Conservation (phyloP, 2,113 vertebrate genomes). For the Mastomys natalensis region DNA sequence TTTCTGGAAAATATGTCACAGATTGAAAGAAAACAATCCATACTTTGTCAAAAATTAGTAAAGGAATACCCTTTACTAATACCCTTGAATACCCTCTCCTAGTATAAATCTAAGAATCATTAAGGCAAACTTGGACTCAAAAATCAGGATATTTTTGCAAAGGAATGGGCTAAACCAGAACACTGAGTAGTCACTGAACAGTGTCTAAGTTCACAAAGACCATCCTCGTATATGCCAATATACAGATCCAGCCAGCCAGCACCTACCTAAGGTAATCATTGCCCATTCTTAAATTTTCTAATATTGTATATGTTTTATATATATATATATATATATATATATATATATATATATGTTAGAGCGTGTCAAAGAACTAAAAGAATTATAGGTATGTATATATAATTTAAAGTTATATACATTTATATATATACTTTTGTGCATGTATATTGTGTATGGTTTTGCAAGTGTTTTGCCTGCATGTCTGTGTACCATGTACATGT, state of each 20-base stretch:
- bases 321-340: background rate
- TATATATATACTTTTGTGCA: background rate
- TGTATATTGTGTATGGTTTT: background rate
- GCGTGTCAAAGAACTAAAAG: background rate
- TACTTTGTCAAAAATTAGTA: background rate
- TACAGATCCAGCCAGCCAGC: background rate
- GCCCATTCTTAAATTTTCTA: background rate
- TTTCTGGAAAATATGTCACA: background rate
- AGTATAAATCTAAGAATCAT: background rate
- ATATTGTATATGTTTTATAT: no score
- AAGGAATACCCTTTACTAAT: background rate
- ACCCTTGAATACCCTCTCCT: background rate
- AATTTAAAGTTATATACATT: background rate
- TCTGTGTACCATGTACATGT: background rate
- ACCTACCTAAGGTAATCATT: background rate
- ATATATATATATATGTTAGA: background rate
- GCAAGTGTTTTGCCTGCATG: background rate
- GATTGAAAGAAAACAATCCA: background rate
- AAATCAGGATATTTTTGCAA: background rate
- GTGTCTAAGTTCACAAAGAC: background rate
- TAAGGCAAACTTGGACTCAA: background rate
- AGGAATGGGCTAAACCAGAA: background rate
- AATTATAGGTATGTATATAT: background rate
- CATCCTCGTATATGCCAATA: background rate
- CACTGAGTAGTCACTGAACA: background rate